Evolutionary conservation across 2,888 invertebrate genomes (phyloP).

Genomic region (Acanthococcus lagerstroemiae): DNA sequence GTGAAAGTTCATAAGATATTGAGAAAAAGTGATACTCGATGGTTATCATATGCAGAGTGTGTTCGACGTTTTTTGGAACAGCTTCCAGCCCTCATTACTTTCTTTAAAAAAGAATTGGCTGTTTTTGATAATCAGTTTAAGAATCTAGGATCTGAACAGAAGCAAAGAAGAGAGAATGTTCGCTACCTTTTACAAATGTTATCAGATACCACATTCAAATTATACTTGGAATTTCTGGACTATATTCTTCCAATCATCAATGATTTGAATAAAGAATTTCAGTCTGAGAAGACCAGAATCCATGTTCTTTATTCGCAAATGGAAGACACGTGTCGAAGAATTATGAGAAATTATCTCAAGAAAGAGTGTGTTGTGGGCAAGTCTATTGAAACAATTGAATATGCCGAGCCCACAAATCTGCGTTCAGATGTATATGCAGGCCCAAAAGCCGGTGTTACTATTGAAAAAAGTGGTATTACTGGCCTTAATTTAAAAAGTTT

Average conservation of each 20-base stretch:
- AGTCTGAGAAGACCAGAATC: neutral
- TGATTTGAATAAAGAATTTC: neutral
- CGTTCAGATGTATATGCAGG: neutral
- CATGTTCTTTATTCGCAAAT: neutral
- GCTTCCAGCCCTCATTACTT: neutral
- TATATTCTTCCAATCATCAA: conserved; percentile 1
- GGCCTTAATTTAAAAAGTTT: no score
- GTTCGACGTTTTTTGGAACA: neutral
- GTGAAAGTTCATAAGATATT: neutral
- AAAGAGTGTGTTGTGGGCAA: neutral
- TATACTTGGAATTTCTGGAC: neutral
- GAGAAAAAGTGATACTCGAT: neutral
- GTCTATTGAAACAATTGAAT: neutral
- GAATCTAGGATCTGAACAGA: neutral
- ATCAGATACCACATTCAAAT: neutral
- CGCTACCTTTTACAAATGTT: neutral
- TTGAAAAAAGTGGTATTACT: no score
- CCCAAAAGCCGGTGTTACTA: no score
- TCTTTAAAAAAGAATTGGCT: neutral
- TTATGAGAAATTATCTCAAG: neutral
- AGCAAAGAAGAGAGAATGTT: neutral
- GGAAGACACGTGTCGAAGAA: neutral
- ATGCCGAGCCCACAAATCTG: neutral
- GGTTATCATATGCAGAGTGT: neutral
- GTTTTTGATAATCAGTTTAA: neutral